Evolutionary conservation across 2,797 vertebrate genomes (phyloP), one percentile per base, ranked within the genome.

Genomic region (Galaxias olidus): DNA sequence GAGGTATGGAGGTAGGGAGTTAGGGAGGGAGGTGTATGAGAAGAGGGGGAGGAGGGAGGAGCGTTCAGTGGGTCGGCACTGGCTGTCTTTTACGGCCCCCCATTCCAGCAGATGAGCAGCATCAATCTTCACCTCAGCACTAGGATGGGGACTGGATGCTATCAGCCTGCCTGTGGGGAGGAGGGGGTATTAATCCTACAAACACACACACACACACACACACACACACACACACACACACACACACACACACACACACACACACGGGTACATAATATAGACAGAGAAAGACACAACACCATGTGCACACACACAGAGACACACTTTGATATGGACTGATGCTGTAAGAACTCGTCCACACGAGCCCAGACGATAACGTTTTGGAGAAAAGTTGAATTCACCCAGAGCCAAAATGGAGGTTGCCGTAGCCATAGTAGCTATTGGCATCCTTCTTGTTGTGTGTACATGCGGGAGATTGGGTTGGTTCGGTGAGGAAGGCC

Each of bases 71-170:
- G 53, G 30, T 66, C 72, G 71, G 66, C 9, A 19, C 18, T 42
- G 61, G 61, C 72, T 77, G 80, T 68, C 74, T 83, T 89, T 88
- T 91, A 89, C 81, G 77, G 82, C 79, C 73, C 30, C 30, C 79
- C 83, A 87, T 88, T 89, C 77, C 74, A 81, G 80, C 75, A 90
- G 86, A 90, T 89, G 87, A 89, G 86, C 68, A 71, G 83, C 85
- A 90, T 91, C 86, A 90, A 90, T 90, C 90, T 89, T 79, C 62
- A 81, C 68, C 71, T 82, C 63, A 46, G 79, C 83, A 82, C 81
- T 75, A 79, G 74, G 72, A 77, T 75, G 59, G 69, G 63, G 63
- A 66, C 76, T 69, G 79, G 70, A 75, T 76, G 42, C 70, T 70
- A 73, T 75, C 83, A 77, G 65, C 69, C 72, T 64, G 63, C 57